Evolutionary conservation across 2,113 vertebrate species (phyloP), one percentile per base, ranked within the genome.

Genomic region (Excalfactoria chinensis): DNA sequence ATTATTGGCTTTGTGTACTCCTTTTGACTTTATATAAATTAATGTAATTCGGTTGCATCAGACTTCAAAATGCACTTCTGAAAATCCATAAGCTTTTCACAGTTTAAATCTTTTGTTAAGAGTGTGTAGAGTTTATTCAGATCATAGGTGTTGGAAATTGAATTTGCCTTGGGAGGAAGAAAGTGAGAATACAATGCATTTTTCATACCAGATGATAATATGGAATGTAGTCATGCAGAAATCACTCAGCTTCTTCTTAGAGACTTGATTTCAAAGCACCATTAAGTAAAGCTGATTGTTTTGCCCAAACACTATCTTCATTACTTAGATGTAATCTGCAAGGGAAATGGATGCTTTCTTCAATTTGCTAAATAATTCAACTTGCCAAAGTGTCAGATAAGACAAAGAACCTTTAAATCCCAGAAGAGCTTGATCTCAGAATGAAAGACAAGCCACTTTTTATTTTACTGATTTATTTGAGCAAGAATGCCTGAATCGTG

Each of bases 321-420:
- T 96, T 94, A 94, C 88, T 93, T 93, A 87, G 93, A 67, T 92
- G 84, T 84, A 81, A 96, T 94, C 93, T 97, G 64, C 77, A 96
- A 96, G 88, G 93, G 88, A 95, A 97, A 93, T 95, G 76, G 89
- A 93, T 82, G 82, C 5, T 60, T 95, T 56, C 55, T 62, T 94
- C 93, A 96, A 86, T 90, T 96, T 86, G 92, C 46, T 91, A 88
- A 96, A 88, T 85, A 73, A 94, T 94, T 78, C 3, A 21, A 93
- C 93, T 92, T 58, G 48, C 93, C 19, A 3, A 78, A 95, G 90
- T 83, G 76, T 90, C 91, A 90, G 86, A 78, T 81, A 94, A 95
- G 81, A 95, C 93, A 95, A 97, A 96, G 72, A 90, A 93, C 68
- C 75, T 95, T 95, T 89, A 96, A 96, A 96, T 90, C 74, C 48